Evolutionary conservation across 2,797 vertebrate species (phyloP), one percentile per base, ranked within the genome.

Genomic region (Kryptolebias ocellatus): DNA sequence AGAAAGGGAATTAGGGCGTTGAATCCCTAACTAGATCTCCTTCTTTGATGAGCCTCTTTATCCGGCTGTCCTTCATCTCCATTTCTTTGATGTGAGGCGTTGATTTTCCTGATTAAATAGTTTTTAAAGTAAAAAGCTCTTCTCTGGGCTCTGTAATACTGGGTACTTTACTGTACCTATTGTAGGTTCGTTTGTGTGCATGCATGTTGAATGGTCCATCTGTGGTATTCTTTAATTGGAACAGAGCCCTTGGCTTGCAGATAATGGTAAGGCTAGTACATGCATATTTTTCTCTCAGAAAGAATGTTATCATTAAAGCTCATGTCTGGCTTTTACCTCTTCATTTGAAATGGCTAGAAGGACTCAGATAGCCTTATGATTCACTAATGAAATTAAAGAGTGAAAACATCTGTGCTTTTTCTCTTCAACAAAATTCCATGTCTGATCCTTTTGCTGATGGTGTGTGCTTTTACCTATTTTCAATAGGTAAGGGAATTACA

Each of bases 51-150:
- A 94, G 90, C 83, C 89, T 90, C 92, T 90, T 90, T 92, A 91
- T 88, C 92, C 81, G 84, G 83, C 84, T 91, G 86, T 89, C 87
- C 86, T 89, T 89, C 86, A 89, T 93, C 89, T 92, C 86, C 89
- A 89, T 92, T 85, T 79, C 92, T 93, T 93, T 94, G 91, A 94
- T 92, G 90, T 92, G 63, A 78, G 84, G 79, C 89, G 85, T 91
- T 93, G 92, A 94, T 94, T 93, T 92, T 90, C 89, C 91, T 92
- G 92, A 94, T 94, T 94, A 94, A 90, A 91, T 92, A 90, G 88
- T 90, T 93, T 91, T 93, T 88, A 90, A 92, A 87, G 89, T 92
- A 88, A 92, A 91, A 91, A 84, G 84, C 87, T 92, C 79, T 81
- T 90, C 80, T 90, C 87, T 85, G 76, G 89, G 83, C 85, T 65